Conservation (phyloP, 1,140 invertebrate species). For the Carcinoscorpius rotundicauda region DNA sequence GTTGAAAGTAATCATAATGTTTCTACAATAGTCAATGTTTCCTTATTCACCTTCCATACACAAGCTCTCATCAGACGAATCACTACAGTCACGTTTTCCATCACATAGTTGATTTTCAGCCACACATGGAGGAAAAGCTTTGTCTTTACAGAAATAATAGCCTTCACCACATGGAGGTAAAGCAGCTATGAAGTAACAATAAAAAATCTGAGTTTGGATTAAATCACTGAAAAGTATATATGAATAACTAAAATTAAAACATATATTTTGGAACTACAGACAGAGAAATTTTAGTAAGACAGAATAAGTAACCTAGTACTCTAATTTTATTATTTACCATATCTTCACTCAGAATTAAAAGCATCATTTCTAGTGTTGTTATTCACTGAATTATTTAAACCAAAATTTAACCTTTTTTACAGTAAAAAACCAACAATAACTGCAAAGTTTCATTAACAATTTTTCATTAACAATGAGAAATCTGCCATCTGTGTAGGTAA, state of each 20-base stretch:
- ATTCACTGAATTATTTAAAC: too few relatives aligned
- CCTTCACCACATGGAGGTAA: constrained; percentile 10
- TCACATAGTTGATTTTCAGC: constrained; percentile 17
- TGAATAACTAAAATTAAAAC: constrained; percentile 6
- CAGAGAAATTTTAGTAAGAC: too few relatives aligned
- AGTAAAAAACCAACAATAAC: too few relatives aligned
- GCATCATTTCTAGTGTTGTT: too few relatives aligned
- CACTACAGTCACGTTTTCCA: constrained; percentile 19
- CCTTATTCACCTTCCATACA: neutral
- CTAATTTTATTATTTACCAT: too few relatives aligned
- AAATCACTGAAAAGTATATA: neutral
- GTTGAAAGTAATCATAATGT: neutral
- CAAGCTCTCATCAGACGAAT: constrained; percentile 22
- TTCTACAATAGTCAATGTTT: neutral
- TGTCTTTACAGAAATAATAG: constrained; percentile 16
- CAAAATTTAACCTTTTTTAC: too few relatives aligned
- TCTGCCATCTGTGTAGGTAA: too few relatives aligned
- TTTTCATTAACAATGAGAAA: too few relatives aligned
- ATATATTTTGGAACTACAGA: too few relatives aligned
- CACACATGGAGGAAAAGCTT: constrained; percentile 11
- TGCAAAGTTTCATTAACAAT: too few relatives aligned
- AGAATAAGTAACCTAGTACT: too few relatives aligned
- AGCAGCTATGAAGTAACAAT: constrained; percentile 9
- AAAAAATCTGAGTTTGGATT: neutral
- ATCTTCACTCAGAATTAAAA: too few relatives aligned